A percentile compares a stretch with the other conserved stretches of the same genome.
Conservation (phyloP, 1,140 invertebrate species). For the Aphaenogaster floridana region DNA sequence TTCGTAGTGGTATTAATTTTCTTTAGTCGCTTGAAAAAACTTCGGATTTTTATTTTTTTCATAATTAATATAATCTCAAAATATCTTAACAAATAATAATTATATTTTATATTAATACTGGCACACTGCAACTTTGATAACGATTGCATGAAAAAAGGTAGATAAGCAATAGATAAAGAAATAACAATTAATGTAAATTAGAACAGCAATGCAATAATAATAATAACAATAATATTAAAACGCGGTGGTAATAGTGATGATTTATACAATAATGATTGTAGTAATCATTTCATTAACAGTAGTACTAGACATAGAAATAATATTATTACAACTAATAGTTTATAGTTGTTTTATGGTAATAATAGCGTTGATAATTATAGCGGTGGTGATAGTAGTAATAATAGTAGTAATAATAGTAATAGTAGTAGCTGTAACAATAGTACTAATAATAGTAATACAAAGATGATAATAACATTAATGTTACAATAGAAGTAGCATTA, state of each 20-base stretch:
- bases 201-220: neutral
- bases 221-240: neutral
- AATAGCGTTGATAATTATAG: constrained; percentile 49
- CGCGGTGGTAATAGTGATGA: constrained; percentile 23
- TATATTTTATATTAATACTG: constrained; percentile 28
- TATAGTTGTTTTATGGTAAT: constrained; percentile 60
- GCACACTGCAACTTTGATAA: neutral
- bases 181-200: neutral
- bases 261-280: constrained; percentile 22
- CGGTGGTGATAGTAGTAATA: constrained; percentile 47
- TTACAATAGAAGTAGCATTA: neutral
- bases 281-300: neutral
- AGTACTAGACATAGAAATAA: neutral
- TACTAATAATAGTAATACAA: neutral
- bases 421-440: constrained; percentile 63
- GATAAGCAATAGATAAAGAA: neutral
- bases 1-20: neutral
- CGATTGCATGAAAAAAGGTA: neutral
- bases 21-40: neutral
- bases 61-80: constrained; percentile 13
- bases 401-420: constrained; percentile 18
- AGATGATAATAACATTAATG: neutral
- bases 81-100: constrained; percentile 24
- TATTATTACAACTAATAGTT: constrained; percentile 30
- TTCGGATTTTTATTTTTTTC: neutral